Conservation (phyloP, 1,140 invertebrate genomes). For the Sesamia nonagrioides region DNA sequence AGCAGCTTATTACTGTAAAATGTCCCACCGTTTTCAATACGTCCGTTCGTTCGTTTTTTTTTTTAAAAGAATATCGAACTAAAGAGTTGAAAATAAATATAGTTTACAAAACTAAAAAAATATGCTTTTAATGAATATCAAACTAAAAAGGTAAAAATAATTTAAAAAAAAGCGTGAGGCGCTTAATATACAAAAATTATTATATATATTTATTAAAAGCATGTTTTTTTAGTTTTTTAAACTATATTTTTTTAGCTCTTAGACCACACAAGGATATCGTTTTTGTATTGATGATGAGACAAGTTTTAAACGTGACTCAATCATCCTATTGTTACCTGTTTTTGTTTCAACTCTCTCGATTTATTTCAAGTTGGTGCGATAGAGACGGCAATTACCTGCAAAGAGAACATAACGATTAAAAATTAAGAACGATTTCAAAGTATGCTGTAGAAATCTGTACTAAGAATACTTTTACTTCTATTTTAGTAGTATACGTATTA, state of each 20-base stretch:
- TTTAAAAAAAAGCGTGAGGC: too few relatives aligned
- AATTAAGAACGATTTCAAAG: conserved; percentile 29
- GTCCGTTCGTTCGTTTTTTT: too few relatives aligned
- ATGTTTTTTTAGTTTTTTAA: too few relatives aligned
- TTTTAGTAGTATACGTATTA: background rate
- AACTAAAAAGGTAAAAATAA: too few relatives aligned
- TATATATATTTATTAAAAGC: too few relatives aligned
- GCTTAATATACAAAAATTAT: too few relatives aligned
- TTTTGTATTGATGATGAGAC: background rate
- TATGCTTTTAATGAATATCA: too few relatives aligned
- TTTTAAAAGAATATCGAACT: too few relatives aligned
- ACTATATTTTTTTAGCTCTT: background rate
- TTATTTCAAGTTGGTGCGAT: background rate
- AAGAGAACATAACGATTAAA: conserved; percentile 56
- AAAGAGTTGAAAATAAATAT: too few relatives aligned
- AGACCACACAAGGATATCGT: background rate
- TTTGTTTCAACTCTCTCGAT: background rate
- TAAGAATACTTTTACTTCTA: conserved; percentile 16
- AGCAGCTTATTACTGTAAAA: too few relatives aligned
- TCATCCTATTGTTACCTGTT: background rate
- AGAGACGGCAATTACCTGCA: conserved; percentile 58
- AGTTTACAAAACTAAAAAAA: too few relatives aligned
- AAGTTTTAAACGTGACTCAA: background rate
- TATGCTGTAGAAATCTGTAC: background rate
- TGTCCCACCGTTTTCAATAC: too few relatives aligned